Conservation (phyloP, 2,113 vertebrate species). For the Lophochroa leadbeateri region DNA sequence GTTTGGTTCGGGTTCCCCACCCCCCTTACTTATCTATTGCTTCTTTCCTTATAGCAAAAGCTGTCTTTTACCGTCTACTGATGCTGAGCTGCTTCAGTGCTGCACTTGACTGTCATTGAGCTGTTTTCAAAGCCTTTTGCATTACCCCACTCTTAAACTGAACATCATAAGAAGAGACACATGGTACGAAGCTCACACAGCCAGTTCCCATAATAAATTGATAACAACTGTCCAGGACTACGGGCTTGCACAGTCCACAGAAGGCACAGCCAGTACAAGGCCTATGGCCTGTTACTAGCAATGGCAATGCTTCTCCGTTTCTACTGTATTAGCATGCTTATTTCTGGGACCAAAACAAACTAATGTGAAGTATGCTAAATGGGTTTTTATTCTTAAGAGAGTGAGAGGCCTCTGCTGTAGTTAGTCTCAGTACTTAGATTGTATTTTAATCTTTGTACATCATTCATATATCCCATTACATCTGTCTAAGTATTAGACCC, state of each 20-base stretch:
- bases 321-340: background rate
- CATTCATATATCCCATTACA: background rate
- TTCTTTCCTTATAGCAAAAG: background rate
- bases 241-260: background rate
- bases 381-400: background rate
- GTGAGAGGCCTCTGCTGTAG: background rate
- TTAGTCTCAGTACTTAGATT: background rate
- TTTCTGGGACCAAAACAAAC: background rate
- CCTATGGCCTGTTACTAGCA: background rate
- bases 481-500: background rate
- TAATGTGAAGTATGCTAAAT: background rate
- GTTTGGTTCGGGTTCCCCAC: accelerated
- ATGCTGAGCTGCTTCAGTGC: background rate
- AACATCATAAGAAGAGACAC: background rate
- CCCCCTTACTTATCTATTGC: background rate
- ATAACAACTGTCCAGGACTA: background rate
- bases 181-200: accelerated
- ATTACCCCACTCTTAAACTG: background rate
- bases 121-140: background rate
- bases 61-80: background rate
- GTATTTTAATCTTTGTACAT: background rate
- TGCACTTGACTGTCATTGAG: background rate
- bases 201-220: background rate
- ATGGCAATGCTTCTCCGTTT: background rate
- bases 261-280: background rate